Conservation (phyloP, 1,140 invertebrate genomes). For the Thrips palmi region DNA sequence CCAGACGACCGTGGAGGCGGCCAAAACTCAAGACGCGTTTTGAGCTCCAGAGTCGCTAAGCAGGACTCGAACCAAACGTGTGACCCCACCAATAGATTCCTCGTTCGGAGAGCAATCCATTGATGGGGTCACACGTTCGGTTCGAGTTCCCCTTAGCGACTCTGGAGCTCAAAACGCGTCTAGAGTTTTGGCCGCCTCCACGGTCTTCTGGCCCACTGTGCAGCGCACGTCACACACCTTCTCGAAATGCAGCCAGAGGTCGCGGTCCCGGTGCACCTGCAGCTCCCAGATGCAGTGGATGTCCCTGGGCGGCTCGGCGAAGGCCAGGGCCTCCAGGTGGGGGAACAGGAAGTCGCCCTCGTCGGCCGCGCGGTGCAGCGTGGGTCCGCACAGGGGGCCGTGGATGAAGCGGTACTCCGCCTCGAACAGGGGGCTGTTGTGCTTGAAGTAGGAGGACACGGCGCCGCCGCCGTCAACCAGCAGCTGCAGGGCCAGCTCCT, state of each 20-base stretch:
- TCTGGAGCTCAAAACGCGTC: no score
- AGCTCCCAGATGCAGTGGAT: conserved; percentile 80
- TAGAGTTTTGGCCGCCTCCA: no score
- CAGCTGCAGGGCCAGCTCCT: conserved; percentile 56
- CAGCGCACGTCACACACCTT: no score
- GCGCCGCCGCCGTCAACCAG: conserved; percentile 63
- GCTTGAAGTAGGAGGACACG: conserved; percentile 71
- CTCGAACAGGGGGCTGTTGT: conserved; percentile 57
- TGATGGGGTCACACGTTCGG: no score
- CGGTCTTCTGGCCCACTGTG: no score
- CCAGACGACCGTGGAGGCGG: no score
- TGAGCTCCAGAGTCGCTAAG: no score
- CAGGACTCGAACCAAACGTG: no score
- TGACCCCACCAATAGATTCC: no score
- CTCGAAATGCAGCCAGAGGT: conserved; percentile 72
- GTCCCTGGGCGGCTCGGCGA: conserved; percentile 47
- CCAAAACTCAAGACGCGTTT: no score
- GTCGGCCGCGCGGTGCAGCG: conserved; percentile 49
- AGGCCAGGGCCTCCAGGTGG: conserved; percentile 61
- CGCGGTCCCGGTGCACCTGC: conserved; percentile 54
- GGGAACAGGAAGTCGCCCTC: conserved; percentile 59
- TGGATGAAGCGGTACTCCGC: conserved; percentile 75
- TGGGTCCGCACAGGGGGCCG: conserved; percentile 66
- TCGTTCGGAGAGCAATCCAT: no score
- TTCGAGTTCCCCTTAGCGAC: no score